phyloP scores from a whole-genome alignment of 2,113 vertebrate genomes.

The Bambusicola thoracicus region DNA sequence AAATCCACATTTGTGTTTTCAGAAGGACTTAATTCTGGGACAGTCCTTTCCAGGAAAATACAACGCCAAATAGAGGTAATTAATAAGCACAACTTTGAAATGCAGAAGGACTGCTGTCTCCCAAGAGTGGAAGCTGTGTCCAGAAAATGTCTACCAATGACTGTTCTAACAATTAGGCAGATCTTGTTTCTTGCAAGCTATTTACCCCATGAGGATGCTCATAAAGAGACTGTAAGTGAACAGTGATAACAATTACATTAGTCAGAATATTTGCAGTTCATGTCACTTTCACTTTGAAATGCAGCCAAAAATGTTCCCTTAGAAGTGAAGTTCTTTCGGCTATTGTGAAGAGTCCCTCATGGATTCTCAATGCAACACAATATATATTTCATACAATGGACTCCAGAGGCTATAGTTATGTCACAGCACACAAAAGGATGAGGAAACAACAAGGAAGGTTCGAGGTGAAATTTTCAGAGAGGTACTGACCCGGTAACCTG shows the following conservation, averaged over 20 bases:
- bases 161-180: background rate
- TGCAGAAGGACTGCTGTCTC: background rate
- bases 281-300: background rate
- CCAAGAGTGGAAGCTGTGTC: background rate
- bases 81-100: background rate
- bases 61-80: background rate
- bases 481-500: background rate
- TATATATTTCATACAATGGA: background rate
- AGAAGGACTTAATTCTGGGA: slow-evolving; percentile 29
- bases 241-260: background rate
- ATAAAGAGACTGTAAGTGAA: background rate
- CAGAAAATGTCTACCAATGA: background rate
- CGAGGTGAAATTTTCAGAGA: background rate
- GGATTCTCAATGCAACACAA: background rate
- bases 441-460: background rate
- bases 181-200: background rate
- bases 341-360: background rate
- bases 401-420: background rate
- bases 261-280: background rate
- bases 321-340: background rate
- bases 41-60: background rate
- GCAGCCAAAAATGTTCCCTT: background rate
- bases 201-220: background rate
- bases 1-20: background rate
- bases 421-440: slow-evolving; percentile 16